These are phyloP conservation scores for Paramormyrops kingsleyae DNA, from an alignment of 2,113 vertebrate species.

Conservation along the genomic window DNA sequence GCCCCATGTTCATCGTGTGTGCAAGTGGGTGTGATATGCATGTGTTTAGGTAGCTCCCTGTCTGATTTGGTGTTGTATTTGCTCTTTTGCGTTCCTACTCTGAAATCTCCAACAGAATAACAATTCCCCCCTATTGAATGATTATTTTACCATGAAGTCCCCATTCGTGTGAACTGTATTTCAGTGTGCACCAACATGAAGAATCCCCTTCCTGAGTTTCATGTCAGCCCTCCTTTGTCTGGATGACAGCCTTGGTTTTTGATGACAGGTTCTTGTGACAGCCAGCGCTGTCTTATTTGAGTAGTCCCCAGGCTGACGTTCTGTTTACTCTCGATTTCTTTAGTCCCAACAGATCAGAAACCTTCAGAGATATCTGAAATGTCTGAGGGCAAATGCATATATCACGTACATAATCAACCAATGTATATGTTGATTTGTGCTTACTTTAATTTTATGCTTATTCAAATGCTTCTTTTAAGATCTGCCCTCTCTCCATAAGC, in stretches of 20 bases:
- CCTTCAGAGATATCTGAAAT: not conserved
- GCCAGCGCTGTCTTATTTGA: not conserved
- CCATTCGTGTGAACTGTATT: not conserved
- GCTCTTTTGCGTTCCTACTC: not conserved
- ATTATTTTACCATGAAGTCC: not conserved
- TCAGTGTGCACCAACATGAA: not conserved
- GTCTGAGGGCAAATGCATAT: not conserved
- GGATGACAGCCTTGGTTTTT: not conserved
- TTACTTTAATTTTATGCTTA: not conserved
- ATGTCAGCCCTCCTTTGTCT: not conserved
- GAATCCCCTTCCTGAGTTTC: not conserved
- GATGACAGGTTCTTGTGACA: not conserved
- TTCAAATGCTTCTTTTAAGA: not conserved
- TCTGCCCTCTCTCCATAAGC: not conserved
- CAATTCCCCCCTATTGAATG: not conserved
- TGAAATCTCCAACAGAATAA: not conserved
- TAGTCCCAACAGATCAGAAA: not conserved
- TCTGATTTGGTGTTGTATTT: not conserved
- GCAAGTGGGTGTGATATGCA: not conserved
- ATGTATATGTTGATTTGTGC: not conserved
- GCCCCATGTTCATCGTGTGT: constrained; percentile 45
- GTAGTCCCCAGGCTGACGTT: not conserved
- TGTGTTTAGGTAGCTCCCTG: not conserved
- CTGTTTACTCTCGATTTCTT: not conserved
- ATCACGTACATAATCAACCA: not conserved